Conservation (phyloP, 2,113 vertebrate genomes). For the Vimba vimba region DNA sequence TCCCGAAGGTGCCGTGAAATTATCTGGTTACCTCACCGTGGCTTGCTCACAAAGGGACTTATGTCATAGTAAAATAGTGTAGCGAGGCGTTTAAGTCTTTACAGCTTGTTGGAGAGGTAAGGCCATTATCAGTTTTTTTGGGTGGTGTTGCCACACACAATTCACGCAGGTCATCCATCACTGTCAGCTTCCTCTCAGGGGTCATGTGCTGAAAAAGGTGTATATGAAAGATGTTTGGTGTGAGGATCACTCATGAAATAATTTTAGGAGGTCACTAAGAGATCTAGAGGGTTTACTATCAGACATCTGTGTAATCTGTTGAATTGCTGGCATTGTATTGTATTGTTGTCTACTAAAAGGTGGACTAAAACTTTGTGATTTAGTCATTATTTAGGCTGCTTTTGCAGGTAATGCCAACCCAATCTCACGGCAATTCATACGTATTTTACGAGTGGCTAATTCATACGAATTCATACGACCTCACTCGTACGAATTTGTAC, state of each 20-base stretch:
- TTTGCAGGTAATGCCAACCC: too few relatives aligned
- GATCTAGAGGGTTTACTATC: not conserved
- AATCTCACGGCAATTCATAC: too few relatives aligned
- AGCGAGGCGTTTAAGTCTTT: constrained; percentile 25
- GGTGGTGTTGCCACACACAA: constrained; percentile 18
- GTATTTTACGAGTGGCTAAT: too few relatives aligned
- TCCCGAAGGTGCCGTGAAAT: constrained; percentile 39
- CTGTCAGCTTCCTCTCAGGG: constrained; percentile 58
- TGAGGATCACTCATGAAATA: not conserved
- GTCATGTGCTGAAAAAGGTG: constrained; percentile 33
- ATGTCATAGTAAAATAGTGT: constrained; percentile 40
- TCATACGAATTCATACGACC: too few relatives aligned
- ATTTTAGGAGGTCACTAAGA: not conserved
- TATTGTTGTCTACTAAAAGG: not conserved
- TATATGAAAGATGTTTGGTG: not conserved
- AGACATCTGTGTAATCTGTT: not conserved
- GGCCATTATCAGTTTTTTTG: constrained; percentile 18
- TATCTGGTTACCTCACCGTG: constrained; percentile 24
- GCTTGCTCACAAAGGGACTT: constrained; percentile 25
- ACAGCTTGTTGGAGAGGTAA: constrained; percentile 32
- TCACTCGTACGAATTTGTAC: too few relatives aligned
- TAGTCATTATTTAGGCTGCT: too few relatives aligned
- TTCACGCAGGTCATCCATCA: constrained; percentile 36
- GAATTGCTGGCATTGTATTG: not conserved
- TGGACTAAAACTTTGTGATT: not conserved